phyloP scores from a whole-genome alignment of 1,140 invertebrate species.

The Panagrolaimus sp. region DNA sequence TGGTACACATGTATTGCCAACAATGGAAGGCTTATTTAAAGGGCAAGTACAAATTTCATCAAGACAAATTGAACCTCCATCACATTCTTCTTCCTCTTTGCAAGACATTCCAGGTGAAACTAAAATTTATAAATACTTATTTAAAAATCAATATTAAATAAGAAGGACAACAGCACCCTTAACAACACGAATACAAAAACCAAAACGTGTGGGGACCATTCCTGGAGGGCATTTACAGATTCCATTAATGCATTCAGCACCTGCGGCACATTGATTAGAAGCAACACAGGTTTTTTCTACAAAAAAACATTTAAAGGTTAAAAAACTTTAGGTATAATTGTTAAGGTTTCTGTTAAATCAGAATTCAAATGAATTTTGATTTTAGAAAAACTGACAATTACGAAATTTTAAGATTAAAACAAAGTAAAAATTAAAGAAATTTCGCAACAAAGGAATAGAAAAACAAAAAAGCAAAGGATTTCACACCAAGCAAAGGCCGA shows the following conservation, averaged over 20 bases:
- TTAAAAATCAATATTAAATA: not conserved
- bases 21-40: not conserved
- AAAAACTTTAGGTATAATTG: too few species aligned
- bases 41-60: constrained; percentile 42
- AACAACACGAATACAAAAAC: constrained; percentile 1
- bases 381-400: too few species aligned
- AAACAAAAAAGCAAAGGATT: not conserved
- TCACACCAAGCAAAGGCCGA: not conserved
- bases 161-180: not conserved
- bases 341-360: too few species aligned
- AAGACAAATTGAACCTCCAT: constrained; percentile 37
- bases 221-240: constrained; percentile 20
- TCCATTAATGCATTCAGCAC: constrained; percentile 25
- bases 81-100: constrained; percentile 21
- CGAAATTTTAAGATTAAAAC: constrained; percentile 17
- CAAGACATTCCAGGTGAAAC: constrained; percentile 1
- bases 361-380: too few species aligned
- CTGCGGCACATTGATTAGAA: constrained; percentile 22
- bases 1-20: constrained; percentile 11
- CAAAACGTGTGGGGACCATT: not conserved
- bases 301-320: not conserved
- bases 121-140: not conserved
- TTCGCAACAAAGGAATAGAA: not conserved
- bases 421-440: not conserved
- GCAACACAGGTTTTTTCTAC: constrained; percentile 9